Conservation (phyloP, 1,140 invertebrate species). For the Cotesia glomerata region DNA sequence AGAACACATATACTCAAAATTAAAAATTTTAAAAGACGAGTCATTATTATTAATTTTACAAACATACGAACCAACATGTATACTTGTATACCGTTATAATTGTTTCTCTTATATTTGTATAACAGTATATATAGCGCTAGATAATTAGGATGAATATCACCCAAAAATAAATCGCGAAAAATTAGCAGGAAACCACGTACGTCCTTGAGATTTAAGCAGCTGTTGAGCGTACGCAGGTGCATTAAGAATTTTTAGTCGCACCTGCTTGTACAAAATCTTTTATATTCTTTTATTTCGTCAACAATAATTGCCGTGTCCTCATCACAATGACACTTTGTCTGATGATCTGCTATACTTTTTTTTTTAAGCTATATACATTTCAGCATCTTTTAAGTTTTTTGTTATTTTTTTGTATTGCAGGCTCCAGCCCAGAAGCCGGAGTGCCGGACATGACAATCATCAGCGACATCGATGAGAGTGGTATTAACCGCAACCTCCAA, state of each 20-base stretch:
- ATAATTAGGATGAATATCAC: not conserved
- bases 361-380: not conserved
- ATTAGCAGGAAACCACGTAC: slow-evolving; percentile 1
- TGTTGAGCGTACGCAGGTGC: slow-evolving; percentile 30
- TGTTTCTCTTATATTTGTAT: not conserved
- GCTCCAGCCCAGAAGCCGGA: slow-evolving; percentile 68
- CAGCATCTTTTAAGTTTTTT: too few species aligned
- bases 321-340: slow-evolving; percentile 9
- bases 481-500: slow-evolving; percentile 90
- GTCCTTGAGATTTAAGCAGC: slow-evolving; percentile 28
- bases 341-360: slow-evolving; percentile 1
- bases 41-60: too few species aligned
- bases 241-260: slow-evolving; percentile 18
- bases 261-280: slow-evolving; percentile 23
- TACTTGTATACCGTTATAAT: not conserved
- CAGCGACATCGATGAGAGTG: slow-evolving; percentile 88
- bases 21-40: not conserved
- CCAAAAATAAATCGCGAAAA: slow-evolving; percentile 1
- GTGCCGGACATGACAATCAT: slow-evolving; percentile 93
- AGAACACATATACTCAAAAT: not conserved
- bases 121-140: not conserved
- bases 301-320: slow-evolving; percentile 4
- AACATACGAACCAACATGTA: too few species aligned
- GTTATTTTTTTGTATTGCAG: slow-evolving; percentile 59
- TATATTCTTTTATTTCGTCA: not conserved